Conservation (phyloP, 2,113 vertebrate genomes). For the Gopherus flavomarginatus region DNA sequence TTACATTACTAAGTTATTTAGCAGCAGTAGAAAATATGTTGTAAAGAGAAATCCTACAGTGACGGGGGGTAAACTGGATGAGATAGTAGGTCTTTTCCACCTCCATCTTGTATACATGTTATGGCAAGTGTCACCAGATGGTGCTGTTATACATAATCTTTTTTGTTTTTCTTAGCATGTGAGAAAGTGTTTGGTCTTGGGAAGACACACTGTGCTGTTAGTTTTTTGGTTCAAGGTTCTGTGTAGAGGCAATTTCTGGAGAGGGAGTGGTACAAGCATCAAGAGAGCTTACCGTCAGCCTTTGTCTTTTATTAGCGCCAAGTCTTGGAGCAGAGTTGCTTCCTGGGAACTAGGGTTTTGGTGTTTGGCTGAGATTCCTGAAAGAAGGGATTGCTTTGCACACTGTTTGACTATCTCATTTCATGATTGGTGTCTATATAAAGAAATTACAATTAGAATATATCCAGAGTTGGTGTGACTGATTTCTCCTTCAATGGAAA, state of each 20-base stretch:
- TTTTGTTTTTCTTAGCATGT: not conserved
- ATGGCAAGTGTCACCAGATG: constrained; percentile 48
- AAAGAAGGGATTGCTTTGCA: not conserved
- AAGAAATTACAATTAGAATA: not conserved
- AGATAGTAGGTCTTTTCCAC: not conserved
- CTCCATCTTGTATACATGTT: constrained; percentile 11
- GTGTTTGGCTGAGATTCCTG: not conserved
- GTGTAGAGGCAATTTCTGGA: not conserved
- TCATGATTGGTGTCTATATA: not conserved
- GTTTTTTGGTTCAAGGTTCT: not conserved
- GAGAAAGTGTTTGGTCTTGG: not conserved
- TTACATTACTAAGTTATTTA: not conserved
- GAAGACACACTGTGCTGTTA: not conserved
- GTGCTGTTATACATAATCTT: constrained; percentile 52
- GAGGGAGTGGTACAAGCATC: not conserved
- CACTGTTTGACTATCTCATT: not conserved
- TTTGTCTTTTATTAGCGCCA: not conserved
- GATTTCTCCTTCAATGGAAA: not conserved
- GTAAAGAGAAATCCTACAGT: not conserved
- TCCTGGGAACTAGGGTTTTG: no score
- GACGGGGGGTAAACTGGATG: not conserved
- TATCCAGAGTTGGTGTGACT: not conserved
- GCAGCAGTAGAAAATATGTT: not conserved
- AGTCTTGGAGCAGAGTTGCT: not conserved
- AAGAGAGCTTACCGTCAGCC: not conserved